Percentiles rank a stretch among this genome's conserved stretches.
These are phyloP conservation scores for Corynorhinus townsendii DNA, from an alignment of 2,113 vertebrate genomes.

Conservation along the genomic window DNA sequence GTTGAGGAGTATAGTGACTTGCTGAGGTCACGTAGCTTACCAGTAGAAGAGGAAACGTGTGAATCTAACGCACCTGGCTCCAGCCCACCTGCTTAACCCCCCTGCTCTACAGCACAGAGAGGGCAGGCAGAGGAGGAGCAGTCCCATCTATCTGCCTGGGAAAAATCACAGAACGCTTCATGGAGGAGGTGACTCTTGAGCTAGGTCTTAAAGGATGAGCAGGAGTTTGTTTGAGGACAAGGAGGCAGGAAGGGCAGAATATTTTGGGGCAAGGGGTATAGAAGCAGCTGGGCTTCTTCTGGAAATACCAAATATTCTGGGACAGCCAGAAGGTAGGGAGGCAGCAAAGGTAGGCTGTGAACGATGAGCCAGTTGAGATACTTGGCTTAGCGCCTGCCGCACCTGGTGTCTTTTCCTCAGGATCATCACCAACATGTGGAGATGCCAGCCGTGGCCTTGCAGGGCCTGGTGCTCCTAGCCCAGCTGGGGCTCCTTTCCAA, in stretches of 20 bases:
- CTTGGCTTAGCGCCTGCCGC: not conserved
- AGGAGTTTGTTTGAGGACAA: constrained; percentile 42
- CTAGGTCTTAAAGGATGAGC: constrained; percentile 12
- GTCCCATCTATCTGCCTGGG: not conserved
- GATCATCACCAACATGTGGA: not conserved
- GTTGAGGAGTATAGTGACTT: not conserved
- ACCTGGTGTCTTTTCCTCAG: constrained; percentile 18
- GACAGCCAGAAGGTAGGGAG: not conserved
- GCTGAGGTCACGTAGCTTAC: not conserved
- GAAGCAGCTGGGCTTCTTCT: not conserved
- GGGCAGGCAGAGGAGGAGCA: not conserved
- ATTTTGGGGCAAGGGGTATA: not conserved
- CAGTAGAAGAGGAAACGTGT: not conserved
- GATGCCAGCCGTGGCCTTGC: not conserved
- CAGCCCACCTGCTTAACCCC: not conserved
- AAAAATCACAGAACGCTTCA: not conserved
- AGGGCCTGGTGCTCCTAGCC: not conserved
- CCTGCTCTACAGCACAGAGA: not conserved
- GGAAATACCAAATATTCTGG: not conserved
- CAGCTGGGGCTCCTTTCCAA: constrained; percentile 16
- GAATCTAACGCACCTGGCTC: not conserved
- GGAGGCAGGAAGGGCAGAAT: not conserved
- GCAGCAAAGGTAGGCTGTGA: not conserved
- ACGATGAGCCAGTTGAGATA: not conserved
- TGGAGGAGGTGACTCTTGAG: not conserved